phyloP scores from a whole-genome alignment of 2,113 vertebrate species.

The Burhinus bistriatus region DNA sequence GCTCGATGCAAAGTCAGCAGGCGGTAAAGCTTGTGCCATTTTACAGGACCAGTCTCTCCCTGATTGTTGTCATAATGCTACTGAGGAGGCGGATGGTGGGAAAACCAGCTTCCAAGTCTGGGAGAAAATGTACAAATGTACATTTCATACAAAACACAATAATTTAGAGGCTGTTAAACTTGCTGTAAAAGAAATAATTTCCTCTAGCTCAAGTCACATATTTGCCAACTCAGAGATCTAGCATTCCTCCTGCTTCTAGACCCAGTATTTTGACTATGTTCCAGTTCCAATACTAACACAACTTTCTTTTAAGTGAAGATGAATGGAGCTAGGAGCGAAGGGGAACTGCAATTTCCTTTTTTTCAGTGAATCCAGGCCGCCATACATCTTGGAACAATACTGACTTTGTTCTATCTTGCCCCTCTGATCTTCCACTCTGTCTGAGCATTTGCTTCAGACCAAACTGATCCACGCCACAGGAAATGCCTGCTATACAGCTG shows the following conservation, averaged over 20 bases:
- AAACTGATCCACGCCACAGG: background rate
- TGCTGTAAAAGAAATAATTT: background rate
- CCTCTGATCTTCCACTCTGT: background rate
- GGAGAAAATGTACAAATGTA: background rate
- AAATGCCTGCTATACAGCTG: background rate
- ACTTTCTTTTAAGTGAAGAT: background rate
- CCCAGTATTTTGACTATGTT: background rate
- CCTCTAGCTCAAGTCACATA: background rate
- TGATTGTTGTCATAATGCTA: accelerated
- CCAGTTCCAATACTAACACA: background rate
- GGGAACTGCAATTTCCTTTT: background rate
- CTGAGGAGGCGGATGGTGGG: background rate
- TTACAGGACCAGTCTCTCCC: background rate
- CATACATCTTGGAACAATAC: background rate
- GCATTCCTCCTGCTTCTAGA: background rate
- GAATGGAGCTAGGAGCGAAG: background rate
- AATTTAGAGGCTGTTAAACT: background rate
- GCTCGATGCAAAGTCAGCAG: background rate
- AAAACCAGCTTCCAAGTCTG: background rate
- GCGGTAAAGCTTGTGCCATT: background rate
- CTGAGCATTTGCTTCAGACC: background rate
- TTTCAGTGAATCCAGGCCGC: background rate
- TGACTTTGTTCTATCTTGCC: background rate
- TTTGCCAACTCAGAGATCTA: background rate
- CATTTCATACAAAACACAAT: background rate